phyloP scores from a whole-genome alignment of 2,113 vertebrate species.

The Dasyurus viverrinus region DNA sequence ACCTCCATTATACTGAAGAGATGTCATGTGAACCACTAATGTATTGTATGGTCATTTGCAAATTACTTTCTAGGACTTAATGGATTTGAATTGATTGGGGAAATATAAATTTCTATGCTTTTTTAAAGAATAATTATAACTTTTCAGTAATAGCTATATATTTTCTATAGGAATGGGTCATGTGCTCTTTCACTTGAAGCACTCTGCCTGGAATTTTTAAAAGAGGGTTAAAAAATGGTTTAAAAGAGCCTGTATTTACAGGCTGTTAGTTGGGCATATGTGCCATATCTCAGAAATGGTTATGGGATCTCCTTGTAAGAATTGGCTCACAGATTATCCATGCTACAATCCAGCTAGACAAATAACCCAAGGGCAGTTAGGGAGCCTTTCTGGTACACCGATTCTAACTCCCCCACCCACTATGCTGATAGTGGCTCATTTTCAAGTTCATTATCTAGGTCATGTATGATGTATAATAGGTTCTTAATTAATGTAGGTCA shows the following conservation, averaged over 20 bases:
- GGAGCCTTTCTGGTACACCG: not conserved
- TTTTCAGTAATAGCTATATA: not conserved
- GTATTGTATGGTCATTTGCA: not conserved
- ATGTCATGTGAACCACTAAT: not conserved
- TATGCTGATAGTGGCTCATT: not conserved
- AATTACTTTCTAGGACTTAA: not conserved
- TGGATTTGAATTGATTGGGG: slow-evolving; percentile 3
- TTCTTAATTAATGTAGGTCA: not conserved
- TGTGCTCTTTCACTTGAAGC: not conserved
- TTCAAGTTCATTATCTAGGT: not conserved
- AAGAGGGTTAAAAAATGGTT: not conserved
- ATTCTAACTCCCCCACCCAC: too few species aligned
- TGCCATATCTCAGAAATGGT: not conserved
- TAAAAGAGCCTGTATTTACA: too few species aligned
- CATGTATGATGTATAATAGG: not conserved
- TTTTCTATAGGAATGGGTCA: not conserved
- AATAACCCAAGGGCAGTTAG: not conserved
- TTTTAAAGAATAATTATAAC: not conserved
- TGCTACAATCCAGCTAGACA: not conserved
- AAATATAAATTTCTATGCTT: not conserved
- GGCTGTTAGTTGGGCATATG: not conserved
- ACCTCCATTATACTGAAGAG: not conserved
- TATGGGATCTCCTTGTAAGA: not conserved
- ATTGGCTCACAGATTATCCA: not conserved
- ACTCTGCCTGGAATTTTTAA: not conserved